Percentiles rank a stretch among this genome's conserved stretches.
Evolutionary conservation across 1,140 invertebrate species (phyloP).

Genomic region (Sesamia nonagrioides): DNA sequence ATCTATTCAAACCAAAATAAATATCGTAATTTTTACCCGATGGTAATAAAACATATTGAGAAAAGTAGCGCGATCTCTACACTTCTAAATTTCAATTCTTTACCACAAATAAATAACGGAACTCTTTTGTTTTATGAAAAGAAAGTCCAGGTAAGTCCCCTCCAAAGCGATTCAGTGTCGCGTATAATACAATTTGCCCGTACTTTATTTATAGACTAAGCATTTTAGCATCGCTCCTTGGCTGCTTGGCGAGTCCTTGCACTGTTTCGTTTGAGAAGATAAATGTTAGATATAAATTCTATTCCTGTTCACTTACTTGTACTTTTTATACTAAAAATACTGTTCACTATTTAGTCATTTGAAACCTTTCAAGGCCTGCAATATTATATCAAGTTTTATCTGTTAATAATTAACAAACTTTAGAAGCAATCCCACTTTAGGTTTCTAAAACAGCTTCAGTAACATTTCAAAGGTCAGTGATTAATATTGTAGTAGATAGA

Average conservation of each 20-base stretch:
- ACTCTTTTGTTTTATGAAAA: conserved; percentile 16
- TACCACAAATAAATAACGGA: neutral
- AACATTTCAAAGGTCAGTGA: neutral
- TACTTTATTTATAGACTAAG: conserved; percentile 55
- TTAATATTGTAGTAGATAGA: conserved; percentile 19
- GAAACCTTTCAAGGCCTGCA: neutral
- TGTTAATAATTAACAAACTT: neutral
- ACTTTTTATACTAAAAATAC: neutral
- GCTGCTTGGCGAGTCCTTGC: conserved; percentile 12
- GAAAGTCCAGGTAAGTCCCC: conserved; percentile 35
- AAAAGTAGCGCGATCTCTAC: neutral
- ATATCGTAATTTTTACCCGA: neutral
- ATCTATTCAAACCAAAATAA: neutral
- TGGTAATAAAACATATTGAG: neutral
- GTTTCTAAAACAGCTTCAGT: neutral
- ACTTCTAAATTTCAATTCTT: neutral
- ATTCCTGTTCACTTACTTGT: neutral
- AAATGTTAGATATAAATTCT: conserved; percentile 16
- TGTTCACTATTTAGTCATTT: neutral
- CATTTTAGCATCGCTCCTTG: conserved; percentile 54
- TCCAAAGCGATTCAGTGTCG: conserved; percentile 27
- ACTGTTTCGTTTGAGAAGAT: neutral
- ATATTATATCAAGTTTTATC: neutral
- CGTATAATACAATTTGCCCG: conserved; percentile 45
- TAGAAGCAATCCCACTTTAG: neutral